phyloP scores from a whole-genome alignment of 2,888 invertebrate species.

The Cylloceria caligata region DNA sequence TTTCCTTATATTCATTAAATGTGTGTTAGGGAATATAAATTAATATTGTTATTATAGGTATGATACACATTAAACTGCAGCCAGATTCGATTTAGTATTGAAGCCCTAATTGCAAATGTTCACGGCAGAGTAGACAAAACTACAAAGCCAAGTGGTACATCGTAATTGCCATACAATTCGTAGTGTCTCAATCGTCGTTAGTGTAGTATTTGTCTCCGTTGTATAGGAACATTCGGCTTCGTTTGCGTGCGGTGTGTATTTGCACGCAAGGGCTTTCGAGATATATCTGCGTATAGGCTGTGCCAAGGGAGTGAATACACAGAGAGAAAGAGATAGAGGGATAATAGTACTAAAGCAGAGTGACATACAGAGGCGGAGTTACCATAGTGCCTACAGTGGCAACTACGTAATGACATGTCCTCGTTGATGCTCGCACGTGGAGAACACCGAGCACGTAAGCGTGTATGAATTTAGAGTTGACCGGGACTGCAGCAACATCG shows the following conservation, averaged over 20 bases:
- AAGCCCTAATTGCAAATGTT: not conserved
- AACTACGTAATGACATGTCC: constrained; percentile 15
- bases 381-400: not conserved
- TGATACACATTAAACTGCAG: not conserved
- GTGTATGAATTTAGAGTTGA: constrained; percentile 13
- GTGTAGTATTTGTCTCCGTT: constrained; percentile 14
- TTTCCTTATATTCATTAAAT: too few species aligned
- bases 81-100: not conserved
- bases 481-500: not conserved
- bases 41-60: not conserved
- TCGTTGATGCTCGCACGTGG: constrained; percentile 12
- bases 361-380: constrained; percentile 7
- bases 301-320: not conserved
- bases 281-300: not conserved
- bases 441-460: not conserved
- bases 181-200: constrained; percentile 20
- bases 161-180: constrained; percentile 27
- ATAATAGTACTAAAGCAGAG: not conserved
- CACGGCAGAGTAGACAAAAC: not conserved
- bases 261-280: constrained; percentile 14
- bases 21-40: not conserved
- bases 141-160: not conserved
- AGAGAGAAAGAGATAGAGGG: not conserved
- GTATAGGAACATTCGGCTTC: not conserved
- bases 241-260: not conserved